Base-by-base conservation (phyloP, 1,140 invertebrate genomes). In the Lutraria rhynchaena region DNA sequence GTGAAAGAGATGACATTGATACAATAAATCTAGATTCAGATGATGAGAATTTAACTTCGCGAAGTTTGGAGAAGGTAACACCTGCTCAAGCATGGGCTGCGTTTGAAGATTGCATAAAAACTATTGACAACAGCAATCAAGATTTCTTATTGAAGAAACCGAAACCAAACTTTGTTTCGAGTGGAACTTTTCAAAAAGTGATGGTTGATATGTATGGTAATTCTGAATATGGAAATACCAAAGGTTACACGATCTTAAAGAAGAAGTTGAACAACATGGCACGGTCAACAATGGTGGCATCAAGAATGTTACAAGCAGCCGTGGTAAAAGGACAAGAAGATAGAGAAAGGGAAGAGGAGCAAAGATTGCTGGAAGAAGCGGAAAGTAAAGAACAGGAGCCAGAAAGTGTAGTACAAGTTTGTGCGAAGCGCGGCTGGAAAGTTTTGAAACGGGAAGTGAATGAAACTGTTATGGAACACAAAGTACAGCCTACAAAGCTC, bases 151-250 rank as follows among this genome's bases (percentile, higher is more conserved):
- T 44, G 13, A 65, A 69, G 17, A 74, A 75, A 53, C 85, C 75
- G 44, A 76, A 77, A 49, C 70, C 70, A 17, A 81, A 83, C 19
- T 87, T 87, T 77, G 24, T 69, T 2, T 57, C 85, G 55, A 87
- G 87, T 76, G 71, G 65, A 57, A 81, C 67, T 17, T 87, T 87
- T 67, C 87, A 87, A 44, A 60, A 85, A 57, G 82, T 82, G 7
- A 87, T 87, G 87, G 60, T 67, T n/a, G 85, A 87, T 41, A 74
- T 87, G 51, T 87, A 83, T 61, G 85, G 85, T 0, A 83, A 83
- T 51, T 67, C 80, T 2, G 87, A 86, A 51, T 85, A 86, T 75
- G 76, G 81, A n/a, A 83, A 82, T 22, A 70, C 78, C 1, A 78
- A 65, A 49, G 70, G 75, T 11, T 71, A 75, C 29, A 63, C 67